phyloP scores from a whole-genome alignment of 2,888 invertebrate genomes.

The Diarsia dahlii region DNA sequence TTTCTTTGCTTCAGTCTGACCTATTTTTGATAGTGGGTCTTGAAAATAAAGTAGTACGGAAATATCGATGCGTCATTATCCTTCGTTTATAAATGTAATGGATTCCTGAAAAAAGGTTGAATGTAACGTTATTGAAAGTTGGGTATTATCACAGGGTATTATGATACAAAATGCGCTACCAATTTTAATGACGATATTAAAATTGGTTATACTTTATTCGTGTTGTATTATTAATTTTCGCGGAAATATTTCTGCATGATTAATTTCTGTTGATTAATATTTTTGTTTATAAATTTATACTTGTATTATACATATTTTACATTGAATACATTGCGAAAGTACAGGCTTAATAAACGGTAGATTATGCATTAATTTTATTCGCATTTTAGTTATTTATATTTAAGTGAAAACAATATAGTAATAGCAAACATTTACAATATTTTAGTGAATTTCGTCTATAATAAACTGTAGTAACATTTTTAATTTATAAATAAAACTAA shows the following conservation, averaged over 20 bases:
- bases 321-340: no score
- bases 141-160: background rate
- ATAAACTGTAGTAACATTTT: background rate
- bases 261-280: background rate
- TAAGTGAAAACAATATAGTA: background rate
- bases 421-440: background rate
- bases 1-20: constrained; percentile 42
- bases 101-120: constrained; percentile 1
- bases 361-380: background rate
- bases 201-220: background rate
- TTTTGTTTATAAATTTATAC: background rate
- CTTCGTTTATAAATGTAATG: constrained; percentile 10
- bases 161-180: background rate
- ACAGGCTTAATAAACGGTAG: background rate
- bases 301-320: background rate
- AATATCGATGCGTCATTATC: constrained; percentile 43
- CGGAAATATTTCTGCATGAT: background rate
- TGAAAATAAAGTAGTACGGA: constrained; percentile 25
- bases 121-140: background rate
- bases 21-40: constrained; percentile 36
- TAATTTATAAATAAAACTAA: background rate
- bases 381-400: background rate
- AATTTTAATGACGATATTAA: background rate
- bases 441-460: background rate
- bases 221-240: background rate